Conservation (phyloP, 1,140 invertebrate species). For the Harlomillsia oculata region DNA sequence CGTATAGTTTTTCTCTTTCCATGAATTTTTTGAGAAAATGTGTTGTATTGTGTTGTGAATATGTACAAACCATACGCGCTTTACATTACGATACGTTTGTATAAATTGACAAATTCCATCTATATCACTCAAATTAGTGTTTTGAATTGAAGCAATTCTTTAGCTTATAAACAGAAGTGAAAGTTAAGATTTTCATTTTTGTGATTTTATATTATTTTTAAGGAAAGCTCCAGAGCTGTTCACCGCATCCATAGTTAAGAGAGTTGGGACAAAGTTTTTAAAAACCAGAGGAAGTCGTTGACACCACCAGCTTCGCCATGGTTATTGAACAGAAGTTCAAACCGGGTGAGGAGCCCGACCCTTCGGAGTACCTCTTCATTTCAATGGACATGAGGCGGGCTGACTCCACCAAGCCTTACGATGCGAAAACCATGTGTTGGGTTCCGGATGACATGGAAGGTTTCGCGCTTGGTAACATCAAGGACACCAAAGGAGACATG, state of each 20-base stretch:
- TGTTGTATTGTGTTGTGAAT: no score
- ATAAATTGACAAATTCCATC: no score
- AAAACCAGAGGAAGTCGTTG: neutral
- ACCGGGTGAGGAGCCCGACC: slow-evolving; percentile 43
- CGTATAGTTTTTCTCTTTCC: no score
- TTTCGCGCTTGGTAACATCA: slow-evolving; percentile 51
- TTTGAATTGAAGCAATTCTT: no score
- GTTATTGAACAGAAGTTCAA: slow-evolving; percentile 36
- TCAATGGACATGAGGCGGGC: slow-evolving; percentile 44
- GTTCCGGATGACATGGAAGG: slow-evolving; percentile 54
- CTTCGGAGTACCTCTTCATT: slow-evolving; percentile 43
- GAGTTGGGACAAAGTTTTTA: neutral
- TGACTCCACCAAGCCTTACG: slow-evolving; percentile 48
- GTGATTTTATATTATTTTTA: neutral
- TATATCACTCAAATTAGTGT: no score
- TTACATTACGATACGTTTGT: no score
- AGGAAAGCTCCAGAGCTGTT: slow-evolving; percentile 35
- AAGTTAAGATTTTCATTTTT: slow-evolving; percentile 1
- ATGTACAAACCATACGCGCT: no score
- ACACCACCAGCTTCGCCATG: no score
- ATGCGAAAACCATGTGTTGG: slow-evolving; percentile 57
- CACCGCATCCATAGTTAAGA: slow-evolving; percentile 2
- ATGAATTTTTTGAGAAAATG: no score
- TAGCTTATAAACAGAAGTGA: no score
- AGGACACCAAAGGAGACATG: slow-evolving; percentile 55